Base-by-base conservation (phyloP, 2,113 vertebrate species). In the Cepphus grylle region DNA sequence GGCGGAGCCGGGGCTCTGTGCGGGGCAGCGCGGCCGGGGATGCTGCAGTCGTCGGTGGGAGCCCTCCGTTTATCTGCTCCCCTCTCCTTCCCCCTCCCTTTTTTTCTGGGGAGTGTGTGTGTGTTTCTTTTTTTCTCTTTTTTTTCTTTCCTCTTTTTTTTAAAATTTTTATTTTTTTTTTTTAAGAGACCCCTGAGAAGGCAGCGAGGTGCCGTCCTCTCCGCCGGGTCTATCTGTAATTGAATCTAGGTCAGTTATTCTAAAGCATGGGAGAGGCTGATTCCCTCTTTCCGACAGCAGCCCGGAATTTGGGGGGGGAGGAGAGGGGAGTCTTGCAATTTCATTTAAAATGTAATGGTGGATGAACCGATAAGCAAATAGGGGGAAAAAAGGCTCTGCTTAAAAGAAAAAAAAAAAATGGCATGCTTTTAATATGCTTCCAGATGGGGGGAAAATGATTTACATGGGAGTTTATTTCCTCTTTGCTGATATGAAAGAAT, bases 331-430 rank as follows among this genome's bases (percentile, higher is more conserved):
- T 98, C 98, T 98, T 97, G 98, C 98, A 99, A 99, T 99, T 99
- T 99, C 98, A 99, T 99, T 99, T 98, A 98, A 98, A 99, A 99
- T 99, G 98, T 99, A 99, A 99, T 99, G 98, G 98, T 99, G 99
- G 99, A 99, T 98, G 98, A 99, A 98, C 98, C 97, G 99, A 99
- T 99, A 99, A 99, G 99, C 98, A 99, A 98, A 98, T 98, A 91
- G 98, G 97, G 97, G 96, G 77, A 82, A 79, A 93, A 98, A 97
- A 93, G 96, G 97, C 97, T 97, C 98, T 98, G 98, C 98, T 98
- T 98, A 99, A 98, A 99, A 98, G 98, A 98, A 98, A 96, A 85
- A 61, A 85, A 61, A 98, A 99, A 99, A 98, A 97, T 79, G 93
- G 98, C 98, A 98, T 98, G 98, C 97, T 98, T 99, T 99, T 99